Evolutionary conservation across 30 jellyfish, hydroid and myxozoan species (phyloP).

Genomic region (Clytia hemisphaerica): DNA sequence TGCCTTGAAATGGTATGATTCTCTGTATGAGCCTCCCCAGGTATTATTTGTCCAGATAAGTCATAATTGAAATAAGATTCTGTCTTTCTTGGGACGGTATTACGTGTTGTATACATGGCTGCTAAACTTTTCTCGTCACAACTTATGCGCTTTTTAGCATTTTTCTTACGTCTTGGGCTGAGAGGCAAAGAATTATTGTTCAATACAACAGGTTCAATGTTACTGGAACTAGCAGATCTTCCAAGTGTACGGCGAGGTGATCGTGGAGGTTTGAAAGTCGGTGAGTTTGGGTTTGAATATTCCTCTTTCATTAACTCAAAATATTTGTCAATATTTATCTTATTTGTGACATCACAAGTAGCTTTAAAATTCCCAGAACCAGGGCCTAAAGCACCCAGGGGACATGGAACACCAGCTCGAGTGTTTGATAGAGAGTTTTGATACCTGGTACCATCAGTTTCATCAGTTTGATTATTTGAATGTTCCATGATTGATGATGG

Average conservation of each 20-base stretch:
- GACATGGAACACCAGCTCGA: too few relatives aligned
- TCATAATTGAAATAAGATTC: constrained; percentile 16
- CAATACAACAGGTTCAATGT: not conserved
- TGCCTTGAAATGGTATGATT: constrained; percentile 16
- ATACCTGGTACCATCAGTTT: too few relatives aligned
- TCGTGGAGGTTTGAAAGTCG: too few relatives aligned
- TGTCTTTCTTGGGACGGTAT: constrained; percentile 17
- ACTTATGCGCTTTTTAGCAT: too few relatives aligned
- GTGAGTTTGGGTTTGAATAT: constrained; percentile 1
- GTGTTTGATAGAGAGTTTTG: too few relatives aligned
- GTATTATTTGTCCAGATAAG: constrained; percentile 3
- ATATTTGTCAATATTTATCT: constrained; percentile 22
- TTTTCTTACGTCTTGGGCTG: not conserved
- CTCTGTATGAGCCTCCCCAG: constrained; percentile 5
- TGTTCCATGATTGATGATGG: too few relatives aligned
- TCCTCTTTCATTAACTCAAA: constrained; percentile 7
- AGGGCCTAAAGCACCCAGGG: too few relatives aligned
- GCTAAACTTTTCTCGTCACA: too few relatives aligned
- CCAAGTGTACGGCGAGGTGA: constrained; percentile 16
- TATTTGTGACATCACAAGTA: constrained; percentile 26
- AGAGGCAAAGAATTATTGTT: too few relatives aligned
- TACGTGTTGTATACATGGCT: not conserved
- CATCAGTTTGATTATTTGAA: too few relatives aligned
- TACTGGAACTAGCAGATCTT: constrained; percentile 23
- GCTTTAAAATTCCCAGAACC: too few relatives aligned